Base-by-base conservation (phyloP, 2,113 vertebrate genomes). In the Neomonachus schauinslandi region DNA sequence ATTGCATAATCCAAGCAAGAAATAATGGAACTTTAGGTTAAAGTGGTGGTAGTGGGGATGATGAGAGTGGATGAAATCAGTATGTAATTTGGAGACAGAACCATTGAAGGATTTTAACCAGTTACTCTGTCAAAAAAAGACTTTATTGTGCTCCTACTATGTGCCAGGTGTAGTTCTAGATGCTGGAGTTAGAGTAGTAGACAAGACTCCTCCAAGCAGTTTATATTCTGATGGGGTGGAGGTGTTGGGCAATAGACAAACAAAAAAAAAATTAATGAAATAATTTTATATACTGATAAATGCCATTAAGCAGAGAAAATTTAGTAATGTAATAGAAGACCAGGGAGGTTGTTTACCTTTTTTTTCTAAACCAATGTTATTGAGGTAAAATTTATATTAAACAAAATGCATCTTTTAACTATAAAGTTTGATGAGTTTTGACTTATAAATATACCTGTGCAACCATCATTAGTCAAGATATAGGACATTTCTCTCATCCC, bases 291-390 rank as follows among this genome's bases (percentile, higher is more conserved):
- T 36, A 61, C 11, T 61, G 28, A 19, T 57, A 84, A 84, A 36
- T 89, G 59, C 39, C 59, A 84, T n/a, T 53, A 59, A 83, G 59
- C 83, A 85, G 42, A 94, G 61, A 71, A 90, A 85, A 96, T 69
- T 11, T 49, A 39, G 33, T 6, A 89, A 57, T 57, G 4, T 18
- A 61, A 28, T 46, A 71, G 46, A 79, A 71, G 51, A 55, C 5
- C 2, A 36, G 28, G 42, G 55, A 86, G 4, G 22, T 36, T 85
- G 21, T 13, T 86, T 72, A 65, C 63, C 15, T 36, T 93, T 93
- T 63, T 61, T 61, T 71, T 33, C 15, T 18, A 71, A n/a, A 63
- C 31, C 13, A 80, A 51, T 69, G 51, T 65, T 28, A 46, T 57
- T 65, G 28, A 85, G 21, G 36, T 33, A 74, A 87, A 81, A 26